These are phyloP conservation scores for Pasiphila rectangulata DNA, from an alignment of 2,888 invertebrate genomes.

Conservation along the genomic window DNA sequence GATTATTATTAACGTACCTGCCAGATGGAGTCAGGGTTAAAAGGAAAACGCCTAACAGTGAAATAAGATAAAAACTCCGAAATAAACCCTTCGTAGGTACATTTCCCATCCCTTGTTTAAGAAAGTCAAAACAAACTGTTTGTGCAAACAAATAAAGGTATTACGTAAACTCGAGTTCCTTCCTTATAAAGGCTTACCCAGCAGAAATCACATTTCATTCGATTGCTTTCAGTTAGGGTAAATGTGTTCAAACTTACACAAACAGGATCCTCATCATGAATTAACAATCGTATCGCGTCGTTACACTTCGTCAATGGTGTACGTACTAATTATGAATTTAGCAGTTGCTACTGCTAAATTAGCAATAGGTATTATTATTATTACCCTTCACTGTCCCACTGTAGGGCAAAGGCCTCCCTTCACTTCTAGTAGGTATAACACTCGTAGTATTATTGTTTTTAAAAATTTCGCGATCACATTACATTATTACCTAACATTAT, in stretches of 20 bases:
- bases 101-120: neutral
- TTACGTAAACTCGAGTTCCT: slow-evolving; percentile 3
- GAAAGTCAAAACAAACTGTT: slow-evolving; percentile 5
- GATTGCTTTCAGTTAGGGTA: slow-evolving; percentile 27
- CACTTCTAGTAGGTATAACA: no score
- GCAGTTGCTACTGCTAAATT: neutral
- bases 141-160: slow-evolving; percentile 6
- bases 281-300: neutral
- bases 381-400: no score
- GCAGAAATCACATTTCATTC: slow-evolving; percentile 29
- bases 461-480: no score
- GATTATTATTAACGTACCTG: no score
- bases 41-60: no score
- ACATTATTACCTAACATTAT: no score
- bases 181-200: slow-evolving; percentile 16
- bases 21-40: neutral
- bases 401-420: no score
- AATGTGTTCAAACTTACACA: slow-evolving; percentile 27
- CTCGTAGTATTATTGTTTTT: no score
- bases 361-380: no score
- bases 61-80: neutral
- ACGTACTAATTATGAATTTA: no score
- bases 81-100: neutral
- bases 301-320: no score
- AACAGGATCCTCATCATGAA: neutral